phyloP scores from a whole-genome alignment of 2,113 vertebrate species.

The Thamnaconus septentrionalis region DNA sequence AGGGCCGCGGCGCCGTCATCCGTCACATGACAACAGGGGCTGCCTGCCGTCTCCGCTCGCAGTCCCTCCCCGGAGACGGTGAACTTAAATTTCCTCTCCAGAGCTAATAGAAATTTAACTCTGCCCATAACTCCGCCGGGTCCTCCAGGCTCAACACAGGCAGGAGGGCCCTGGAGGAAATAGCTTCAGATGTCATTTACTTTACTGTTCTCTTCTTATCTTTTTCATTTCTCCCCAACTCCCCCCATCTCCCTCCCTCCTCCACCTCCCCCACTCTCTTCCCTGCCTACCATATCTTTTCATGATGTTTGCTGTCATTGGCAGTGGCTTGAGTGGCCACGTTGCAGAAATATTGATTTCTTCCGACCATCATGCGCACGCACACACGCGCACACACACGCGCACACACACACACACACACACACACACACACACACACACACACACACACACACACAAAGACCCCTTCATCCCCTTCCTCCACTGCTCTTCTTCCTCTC shows the following conservation, averaged over 20 bases:
- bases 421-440: not conserved
- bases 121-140: conserved; percentile 72
- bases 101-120: conserved; percentile 81
- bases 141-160: conserved; percentile 62
- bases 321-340: conserved; percentile 73
- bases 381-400: not conserved
- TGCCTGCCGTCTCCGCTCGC: conserved; percentile 57
- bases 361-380: conserved; percentile 5
- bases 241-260: no score
- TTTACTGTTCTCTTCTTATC: conserved; percentile 82
- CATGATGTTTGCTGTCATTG: conserved; percentile 81
- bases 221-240: conserved; percentile 73
- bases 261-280: conserved; percentile 16
- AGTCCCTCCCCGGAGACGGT: conserved; percentile 63
- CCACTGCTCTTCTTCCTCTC: conserved; percentile 27
- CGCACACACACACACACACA: no score
- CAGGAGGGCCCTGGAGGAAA: conserved; percentile 72
- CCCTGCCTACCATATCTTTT: conserved; percentile 79
- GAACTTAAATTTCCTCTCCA: conserved; percentile 72
- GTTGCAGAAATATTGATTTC: conserved; percentile 78
- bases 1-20: conserved; percentile 61
- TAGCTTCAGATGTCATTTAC: conserved; percentile 82
- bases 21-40: conserved; percentile 67
- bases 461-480: conserved; percentile 4
- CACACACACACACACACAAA: not conserved